A percentile compares a stretch with the other conserved stretches of the same genome.
Conservation (phyloP, 2,797 vertebrate species). For the Pangasius larnaudii region DNA sequence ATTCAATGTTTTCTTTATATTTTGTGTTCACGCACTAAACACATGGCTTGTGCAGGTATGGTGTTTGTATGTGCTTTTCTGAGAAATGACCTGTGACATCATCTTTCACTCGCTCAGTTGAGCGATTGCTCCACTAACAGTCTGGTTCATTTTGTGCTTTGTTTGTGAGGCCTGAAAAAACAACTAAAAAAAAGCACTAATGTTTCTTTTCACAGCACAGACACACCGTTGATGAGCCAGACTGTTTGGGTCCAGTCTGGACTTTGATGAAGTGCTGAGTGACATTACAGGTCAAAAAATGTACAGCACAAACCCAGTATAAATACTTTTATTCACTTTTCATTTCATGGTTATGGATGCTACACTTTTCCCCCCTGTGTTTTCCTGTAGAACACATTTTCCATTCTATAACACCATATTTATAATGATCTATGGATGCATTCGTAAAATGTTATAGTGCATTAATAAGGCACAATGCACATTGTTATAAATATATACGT, state of each 20-base stretch:
- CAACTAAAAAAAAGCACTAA: neutral
- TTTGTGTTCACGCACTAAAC: neutral
- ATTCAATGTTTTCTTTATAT: neutral
- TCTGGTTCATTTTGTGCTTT: neutral
- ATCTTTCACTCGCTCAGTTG: neutral
- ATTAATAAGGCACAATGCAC: neutral
- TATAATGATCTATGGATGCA: neutral
- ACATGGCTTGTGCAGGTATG: neutral
- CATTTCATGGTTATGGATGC: neutral
- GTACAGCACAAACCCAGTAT: neutral
- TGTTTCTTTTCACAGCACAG: neutral
- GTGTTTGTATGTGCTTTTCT: neutral
- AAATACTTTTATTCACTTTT: neutral
- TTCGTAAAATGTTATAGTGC: neutral
- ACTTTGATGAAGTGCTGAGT: neutral
- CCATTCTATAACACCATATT: no score
- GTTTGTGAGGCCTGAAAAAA: neutral
- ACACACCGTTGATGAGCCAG: neutral
- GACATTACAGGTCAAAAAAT: neutral
- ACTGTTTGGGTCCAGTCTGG: constrained; percentile 9
- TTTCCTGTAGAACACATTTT: neutral
- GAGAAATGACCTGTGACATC: neutral
- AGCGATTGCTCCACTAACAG: neutral
- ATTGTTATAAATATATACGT: neutral
- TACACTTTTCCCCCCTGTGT: no score